phyloP scores from a whole-genome alignment of 2,797 vertebrate genomes.

The Arnoldichthys spilopterus region DNA sequence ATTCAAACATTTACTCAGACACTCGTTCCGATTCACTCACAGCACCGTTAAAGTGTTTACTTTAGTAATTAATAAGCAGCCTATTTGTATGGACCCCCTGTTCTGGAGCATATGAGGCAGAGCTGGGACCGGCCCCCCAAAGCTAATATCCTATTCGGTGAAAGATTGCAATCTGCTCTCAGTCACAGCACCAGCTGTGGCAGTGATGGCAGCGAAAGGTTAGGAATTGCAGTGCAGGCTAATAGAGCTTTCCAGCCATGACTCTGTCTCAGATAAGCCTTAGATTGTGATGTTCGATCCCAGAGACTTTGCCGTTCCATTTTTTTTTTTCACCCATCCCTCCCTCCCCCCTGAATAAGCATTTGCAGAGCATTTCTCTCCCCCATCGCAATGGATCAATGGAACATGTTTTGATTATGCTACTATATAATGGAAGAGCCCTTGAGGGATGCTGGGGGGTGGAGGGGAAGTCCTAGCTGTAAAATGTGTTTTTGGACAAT shows the following conservation, averaged over 20 bases:
- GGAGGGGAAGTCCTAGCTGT: not conserved
- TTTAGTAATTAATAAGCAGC: slow-evolving; percentile 35
- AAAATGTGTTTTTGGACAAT: slow-evolving; percentile 40
- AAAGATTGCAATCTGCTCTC: slow-evolving; percentile 39
- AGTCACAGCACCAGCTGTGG: slow-evolving; percentile 32
- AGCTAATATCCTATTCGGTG: slow-evolving; percentile 44
- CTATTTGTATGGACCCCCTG: slow-evolving; percentile 32
- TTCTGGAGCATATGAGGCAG: not conserved
- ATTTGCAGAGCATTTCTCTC: slow-evolving; percentile 19
- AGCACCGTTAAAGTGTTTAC: slow-evolving; percentile 13
- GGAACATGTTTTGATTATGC: slow-evolving; percentile 45
- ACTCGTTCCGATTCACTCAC: slow-evolving; percentile 1
- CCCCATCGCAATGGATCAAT: slow-evolving; percentile 35
- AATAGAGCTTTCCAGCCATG: slow-evolving; percentile 40
- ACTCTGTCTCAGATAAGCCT: slow-evolving; percentile 46
- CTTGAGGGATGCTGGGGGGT: slow-evolving; percentile 21
- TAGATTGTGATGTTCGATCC: slow-evolving; percentile 46
- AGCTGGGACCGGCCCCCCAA: slow-evolving; percentile 7
- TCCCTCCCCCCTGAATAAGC: not conserved
- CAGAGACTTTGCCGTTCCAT: slow-evolving; percentile 24
- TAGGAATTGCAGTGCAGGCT: slow-evolving; percentile 27
- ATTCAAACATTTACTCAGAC: slow-evolving; percentile 24
- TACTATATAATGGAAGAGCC: slow-evolving; percentile 37
- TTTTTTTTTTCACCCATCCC: not conserved
- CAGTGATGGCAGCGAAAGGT: slow-evolving; percentile 28